Evolutionary conservation across 2,797 vertebrate genomes (phyloP), one percentile per base, ranked within the genome.

Genomic region (Sphenopsis melanotis): DNA sequence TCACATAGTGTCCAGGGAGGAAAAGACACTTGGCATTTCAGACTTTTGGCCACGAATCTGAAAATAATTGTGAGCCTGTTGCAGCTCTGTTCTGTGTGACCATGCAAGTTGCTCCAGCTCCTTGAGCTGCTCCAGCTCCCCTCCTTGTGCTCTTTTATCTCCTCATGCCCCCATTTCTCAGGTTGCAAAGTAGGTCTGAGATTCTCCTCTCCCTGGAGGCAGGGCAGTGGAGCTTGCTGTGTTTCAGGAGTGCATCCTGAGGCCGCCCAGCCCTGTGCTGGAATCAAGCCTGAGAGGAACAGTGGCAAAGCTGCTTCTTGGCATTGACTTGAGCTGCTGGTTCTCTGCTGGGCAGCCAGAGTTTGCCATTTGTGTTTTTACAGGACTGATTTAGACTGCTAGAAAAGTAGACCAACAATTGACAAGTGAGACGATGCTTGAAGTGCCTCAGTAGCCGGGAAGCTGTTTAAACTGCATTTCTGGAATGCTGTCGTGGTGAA

Each of bases 401-500:
- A 20, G 63, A n/a, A 46, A 78, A 49, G 39, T 3, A n/a, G 39
- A 9, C 20, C 32, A 42, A 23, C 27, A 46, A 26, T 3, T 10
- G 6, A 20, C 0, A 2, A 2, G 37, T 18, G 27, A 10, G 12
- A 55, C 27, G 49, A 7, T 29, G 23, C 21, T 20, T 17, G 34
- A 36, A 22, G 29, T 4, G 9, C 47, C 24, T 49, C 9, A 1
- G 46, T 30, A 24, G 39, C 17, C 10, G 34, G 21, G 68, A 29
- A 10, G 16, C 24, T 32, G 24, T 22, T 61, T n/a, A 5, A 52
- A 21, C 32, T 6, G 26, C 16, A 0, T 44, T n/a, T 47, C 32
- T 30, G 47, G 32, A 29, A 24, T 41, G 7, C 5, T 7, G 0
- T 8, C 2, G 6, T 22, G 14, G 17, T 29, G 18, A 34, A 2